Conservation (phyloP, 2,797 vertebrate species). For the Taeniopygia guttata region DNA sequence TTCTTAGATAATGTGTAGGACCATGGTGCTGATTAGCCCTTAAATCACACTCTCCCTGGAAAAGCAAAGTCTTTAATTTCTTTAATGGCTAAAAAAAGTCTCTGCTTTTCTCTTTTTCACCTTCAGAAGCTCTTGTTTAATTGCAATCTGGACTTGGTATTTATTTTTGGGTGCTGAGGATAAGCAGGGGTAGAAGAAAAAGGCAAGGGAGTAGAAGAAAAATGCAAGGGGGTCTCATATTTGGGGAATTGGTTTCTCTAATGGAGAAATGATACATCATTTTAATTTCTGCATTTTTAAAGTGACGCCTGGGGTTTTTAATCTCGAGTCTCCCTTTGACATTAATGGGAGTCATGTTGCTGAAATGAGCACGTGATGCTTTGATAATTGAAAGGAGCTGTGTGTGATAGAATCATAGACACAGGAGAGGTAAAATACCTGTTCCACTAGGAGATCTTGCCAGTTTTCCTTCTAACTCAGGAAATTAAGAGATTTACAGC, state of each 20-base stretch:
- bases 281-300: slow-evolving; percentile 58
- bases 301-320: slow-evolving; percentile 54
- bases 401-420: not conserved
- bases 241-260: not conserved
- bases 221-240: not conserved
- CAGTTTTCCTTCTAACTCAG: not conserved
- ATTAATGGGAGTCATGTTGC: slow-evolving; percentile 50
- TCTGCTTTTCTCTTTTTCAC: slow-evolving; percentile 54
- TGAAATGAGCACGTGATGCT: slow-evolving; percentile 21
- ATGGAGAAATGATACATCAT: slow-evolving; percentile 28
- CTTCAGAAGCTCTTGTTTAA: slow-evolving; percentile 47
- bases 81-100: slow-evolving; percentile 52
- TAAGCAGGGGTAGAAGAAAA: not conserved
- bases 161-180: slow-evolving; percentile 19
- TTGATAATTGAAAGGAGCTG: slow-evolving; percentile 29
- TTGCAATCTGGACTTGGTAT: not conserved
- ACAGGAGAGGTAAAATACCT: slow-evolving; percentile 17
- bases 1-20: slow-evolving; percentile 72
- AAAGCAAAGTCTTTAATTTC: slow-evolving; percentile 72
- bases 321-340: slow-evolving; percentile 61
- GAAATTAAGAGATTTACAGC: not conserved
- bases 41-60: slow-evolving; percentile 66
- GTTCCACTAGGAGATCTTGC: not conserved
- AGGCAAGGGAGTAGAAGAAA: not conserved
- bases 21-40: slow-evolving; percentile 68